Evolutionary conservation across 2,113 vertebrate species (phyloP), one percentile per base, ranked within the genome.

Genomic region (Actenoides lindsayi): DNA sequence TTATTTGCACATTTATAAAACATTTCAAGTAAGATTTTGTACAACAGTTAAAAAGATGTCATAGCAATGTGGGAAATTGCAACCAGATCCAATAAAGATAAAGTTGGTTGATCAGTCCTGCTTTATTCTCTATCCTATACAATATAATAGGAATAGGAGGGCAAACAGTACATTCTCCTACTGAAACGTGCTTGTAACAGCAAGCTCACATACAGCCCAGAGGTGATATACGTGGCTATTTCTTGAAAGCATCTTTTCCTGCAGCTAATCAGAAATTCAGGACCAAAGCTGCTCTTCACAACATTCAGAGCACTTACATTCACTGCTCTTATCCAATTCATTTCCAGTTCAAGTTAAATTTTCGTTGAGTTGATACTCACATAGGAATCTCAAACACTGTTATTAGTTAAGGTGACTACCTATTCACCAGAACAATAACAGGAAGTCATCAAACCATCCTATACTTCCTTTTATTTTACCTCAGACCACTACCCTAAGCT

Each of bases 331-430:
- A 86, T 82, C 48, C 80, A 95, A 87, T 53, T 86, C 20, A 92
- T 94, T 94, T 82, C 60, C 77, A 82, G 56, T 75, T 91, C 44
- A 93, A 91, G 93, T 94, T 87, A 89, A 91, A 94, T 62, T 73
- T 73, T 44, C 81, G 57, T 33, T 42, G 51, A 91, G 62, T 44
- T 78, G 74, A 94, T 84, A 87, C 27, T 75, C 83, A 3, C 80
- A 54, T 9, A 62, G 83, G 69, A 95, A 87, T 85, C 78, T 85
- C 70, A 83, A 77, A 73, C 28, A 82, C 57, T 76, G 79, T 69
- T 93, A 89, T 91, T 82, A 81, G 87, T 89, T 91, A 82, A 90
- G 65, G 84, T 84, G 39, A 51, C 56, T 89, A 79, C 69, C 39
- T 85, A 70, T 57, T 91, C 82, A 71, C 37, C 50, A 79, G 57